Base-by-base conservation (phyloP, 2,797 vertebrate species). In the Cossypha niveicapilla region DNA sequence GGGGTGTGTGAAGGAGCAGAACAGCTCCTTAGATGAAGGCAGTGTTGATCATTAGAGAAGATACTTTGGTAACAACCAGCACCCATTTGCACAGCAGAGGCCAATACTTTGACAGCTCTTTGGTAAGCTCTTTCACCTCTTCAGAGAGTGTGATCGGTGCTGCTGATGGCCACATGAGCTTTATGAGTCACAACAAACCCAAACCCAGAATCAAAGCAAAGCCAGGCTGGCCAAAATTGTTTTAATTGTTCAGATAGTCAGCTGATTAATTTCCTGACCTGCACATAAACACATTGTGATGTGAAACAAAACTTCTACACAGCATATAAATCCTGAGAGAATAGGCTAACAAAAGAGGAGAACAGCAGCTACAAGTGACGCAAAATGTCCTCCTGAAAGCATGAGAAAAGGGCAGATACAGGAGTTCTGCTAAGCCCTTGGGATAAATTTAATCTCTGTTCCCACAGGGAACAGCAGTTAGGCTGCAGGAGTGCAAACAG, bases 201-300 rank as follows among this genome's bases (percentile, higher is more conserved):
- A 82, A 89, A 76, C 61, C 50, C 39, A 6, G 88, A 91, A 91
- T 87, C 68, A 80, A 74, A 94, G 67, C 10, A 0, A 91, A 82
- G 68, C 9, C 2, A 84, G 44, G 63, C 76, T 45, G 21, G 83
- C 88, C 74, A 93, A 91, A 93, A 79, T 76, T 27, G 25, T 56
- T 93, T 62, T 81, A 90, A 88, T 93, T 90, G 92, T 95, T 93
- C 92, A 71, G 63, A 73, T 39, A 56, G 83, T 86, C 18, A 9
- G 86, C 88, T 96, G 90, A 90, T 94, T 67, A 70, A 92, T 95
- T 96, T 96, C 92, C 95, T 94, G 95, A 90, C 53, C 60, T 82
- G 67, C 78, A 86, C 3, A 2, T 90, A 95, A 96, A 86, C 80
- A 73, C 83, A 94, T 90, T 93, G 90, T 94, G 74, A 77, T 93